Percentiles rank a stretch among this genome's conserved stretches.
Conservation (phyloP, 2,113 vertebrate genomes). For the Empidonax alnorum region DNA sequence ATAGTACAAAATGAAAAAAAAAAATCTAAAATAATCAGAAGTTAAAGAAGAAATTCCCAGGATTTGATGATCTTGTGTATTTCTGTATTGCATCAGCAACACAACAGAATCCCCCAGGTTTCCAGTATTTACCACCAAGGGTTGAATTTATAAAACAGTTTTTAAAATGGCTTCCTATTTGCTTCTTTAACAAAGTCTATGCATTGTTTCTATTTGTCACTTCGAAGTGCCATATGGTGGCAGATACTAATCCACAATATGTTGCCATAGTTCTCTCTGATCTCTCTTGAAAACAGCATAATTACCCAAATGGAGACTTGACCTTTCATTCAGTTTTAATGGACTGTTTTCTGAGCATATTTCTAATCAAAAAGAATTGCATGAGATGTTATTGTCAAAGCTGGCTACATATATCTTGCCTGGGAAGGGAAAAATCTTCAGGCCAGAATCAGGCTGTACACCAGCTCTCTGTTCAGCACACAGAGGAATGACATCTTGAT, state of each 20-base stretch:
- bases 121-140: neutral
- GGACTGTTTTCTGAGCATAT: conserved; percentile 17
- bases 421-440: neutral
- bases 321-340: conserved; percentile 59
- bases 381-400: neutral
- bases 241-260: conserved; percentile 47
- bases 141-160: neutral
- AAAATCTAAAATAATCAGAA: neutral
- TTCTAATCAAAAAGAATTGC: neutral
- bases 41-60: neutral
- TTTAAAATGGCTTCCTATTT: neutral
- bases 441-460: neutral
- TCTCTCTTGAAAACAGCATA: conserved; percentile 51
- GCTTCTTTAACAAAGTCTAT: neutral
- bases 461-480: neutral
- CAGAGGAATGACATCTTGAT: neutral
- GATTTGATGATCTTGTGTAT: neutral
- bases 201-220: conserved; percentile 36
- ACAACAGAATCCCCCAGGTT: neutral
- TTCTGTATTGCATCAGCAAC: neutral
- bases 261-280: conserved; percentile 30
- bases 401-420: neutral
- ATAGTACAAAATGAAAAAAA: neutral
- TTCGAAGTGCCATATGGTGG: conserved; percentile 63
- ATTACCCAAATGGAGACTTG: conserved; percentile 55